Evolutionary conservation across 1,140 invertebrate genomes (phyloP).

Genomic region (Cotesia chilonis): DNA sequence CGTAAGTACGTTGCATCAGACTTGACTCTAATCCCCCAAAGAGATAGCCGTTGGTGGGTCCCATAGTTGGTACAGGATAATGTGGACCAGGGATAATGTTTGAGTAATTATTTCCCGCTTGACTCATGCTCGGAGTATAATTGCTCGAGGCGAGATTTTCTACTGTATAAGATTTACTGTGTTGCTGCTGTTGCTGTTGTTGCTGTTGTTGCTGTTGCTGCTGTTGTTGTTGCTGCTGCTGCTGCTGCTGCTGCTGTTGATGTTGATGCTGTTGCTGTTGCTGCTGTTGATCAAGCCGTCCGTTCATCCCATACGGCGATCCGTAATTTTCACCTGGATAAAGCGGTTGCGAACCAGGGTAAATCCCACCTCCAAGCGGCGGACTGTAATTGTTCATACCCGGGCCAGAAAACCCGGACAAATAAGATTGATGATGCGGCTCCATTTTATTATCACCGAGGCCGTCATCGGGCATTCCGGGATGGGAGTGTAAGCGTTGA

Average conservation of each 20-base stretch:
- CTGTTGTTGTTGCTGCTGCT: slow-evolving; percentile 40
- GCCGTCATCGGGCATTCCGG: slow-evolving; percentile 50
- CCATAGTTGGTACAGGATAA: slow-evolving; percentile 61
- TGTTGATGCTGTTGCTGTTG: slow-evolving; percentile 43
- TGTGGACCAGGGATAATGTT: slow-evolving; percentile 61
- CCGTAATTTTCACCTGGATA: slow-evolving; percentile 58
- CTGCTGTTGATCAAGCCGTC: slow-evolving; percentile 48
- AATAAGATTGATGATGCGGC: slow-evolving; percentile 54
- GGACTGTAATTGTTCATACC: slow-evolving; percentile 60
- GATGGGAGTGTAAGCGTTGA: slow-evolving; percentile 57
- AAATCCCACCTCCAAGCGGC: slow-evolving; percentile 49
- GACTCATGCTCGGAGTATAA: slow-evolving; percentile 59
- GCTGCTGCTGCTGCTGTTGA: slow-evolving; percentile 39
- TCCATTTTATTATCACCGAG: slow-evolving; percentile 49
- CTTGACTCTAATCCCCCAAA: slow-evolving; percentile 61
- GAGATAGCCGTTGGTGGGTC: slow-evolving; percentile 59
- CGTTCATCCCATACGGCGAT: slow-evolving; percentile 53
- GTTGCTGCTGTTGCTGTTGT: slow-evolving; percentile 57
- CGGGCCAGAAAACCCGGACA: slow-evolving; percentile 47
- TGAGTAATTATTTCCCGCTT: slow-evolving; percentile 55
- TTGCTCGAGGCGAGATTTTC: slow-evolving; percentile 64
- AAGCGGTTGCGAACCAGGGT: slow-evolving; percentile 53
- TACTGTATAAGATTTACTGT: slow-evolving; percentile 63
- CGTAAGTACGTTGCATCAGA: slow-evolving; percentile 62
- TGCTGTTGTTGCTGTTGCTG: slow-evolving; percentile 47